phyloP scores from a whole-genome alignment of 2,113 vertebrate species.

The Chaenogobius annularis region DNA sequence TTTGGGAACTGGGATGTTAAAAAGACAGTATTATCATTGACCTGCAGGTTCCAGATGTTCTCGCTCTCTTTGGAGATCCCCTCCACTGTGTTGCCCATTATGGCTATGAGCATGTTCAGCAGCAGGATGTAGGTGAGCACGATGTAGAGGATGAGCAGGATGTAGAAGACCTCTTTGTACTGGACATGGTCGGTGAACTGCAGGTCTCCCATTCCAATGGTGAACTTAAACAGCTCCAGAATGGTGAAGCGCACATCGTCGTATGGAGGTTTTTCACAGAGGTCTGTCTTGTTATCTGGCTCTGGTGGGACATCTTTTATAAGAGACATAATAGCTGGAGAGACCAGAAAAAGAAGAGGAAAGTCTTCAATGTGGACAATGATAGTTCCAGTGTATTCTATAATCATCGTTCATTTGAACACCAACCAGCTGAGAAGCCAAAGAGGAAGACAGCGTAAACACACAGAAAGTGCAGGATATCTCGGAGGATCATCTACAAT shows the following conservation, averaged over 20 bases:
- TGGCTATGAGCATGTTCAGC: slow-evolving; percentile 3
- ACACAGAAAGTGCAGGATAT: slow-evolving; percentile 86
- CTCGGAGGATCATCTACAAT: slow-evolving; percentile 84
- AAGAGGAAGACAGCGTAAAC: slow-evolving; percentile 90
- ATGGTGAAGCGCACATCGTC: not conserved
- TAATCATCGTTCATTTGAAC: not conserved
- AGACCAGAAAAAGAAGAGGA: not conserved
- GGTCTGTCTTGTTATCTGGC: not conserved
- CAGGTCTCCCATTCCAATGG: slow-evolving; percentile 1
- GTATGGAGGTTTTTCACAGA: slow-evolving; percentile 3
- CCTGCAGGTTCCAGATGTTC: slow-evolving; percentile 11
- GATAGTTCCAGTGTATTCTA: no score
- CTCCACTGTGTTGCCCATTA: slow-evolving; percentile 7
- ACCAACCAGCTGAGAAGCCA: slow-evolving; percentile 88
- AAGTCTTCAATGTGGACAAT: not conserved
- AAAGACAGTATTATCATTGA: no score
- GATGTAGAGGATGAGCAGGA: slow-evolving; percentile 4
- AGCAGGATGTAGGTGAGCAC: slow-evolving; percentile 5
- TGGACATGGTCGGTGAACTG: not conserved
- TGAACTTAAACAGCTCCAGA: slow-evolving; percentile 6
- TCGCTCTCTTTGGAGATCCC: slow-evolving; percentile 1
- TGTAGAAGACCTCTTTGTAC: slow-evolving; percentile 6
- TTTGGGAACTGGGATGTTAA: not conserved
- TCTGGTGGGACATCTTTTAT: not conserved
- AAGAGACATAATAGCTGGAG: not conserved